phyloP scores from a whole-genome alignment of 2,888 invertebrate species.

The Teleiodes luculella region DNA sequence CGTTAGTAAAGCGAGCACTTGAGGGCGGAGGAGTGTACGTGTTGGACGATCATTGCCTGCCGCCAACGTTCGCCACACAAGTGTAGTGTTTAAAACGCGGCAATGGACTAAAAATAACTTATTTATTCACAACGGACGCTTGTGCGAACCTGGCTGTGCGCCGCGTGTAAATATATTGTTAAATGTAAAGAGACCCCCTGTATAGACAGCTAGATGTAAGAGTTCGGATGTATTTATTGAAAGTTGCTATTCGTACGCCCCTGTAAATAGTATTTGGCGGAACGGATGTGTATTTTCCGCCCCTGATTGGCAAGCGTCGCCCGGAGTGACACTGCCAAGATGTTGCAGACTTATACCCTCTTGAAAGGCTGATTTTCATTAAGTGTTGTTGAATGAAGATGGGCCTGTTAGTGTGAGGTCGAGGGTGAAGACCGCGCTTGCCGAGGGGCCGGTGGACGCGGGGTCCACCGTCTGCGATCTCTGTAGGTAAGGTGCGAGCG shows the following conservation, averaged over 20 bases:
- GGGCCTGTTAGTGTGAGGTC: constrained; percentile 7
- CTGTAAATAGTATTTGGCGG: constrained; percentile 68
- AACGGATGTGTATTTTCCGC: constrained; percentile 55
- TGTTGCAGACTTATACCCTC: constrained; percentile 3
- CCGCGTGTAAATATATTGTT: constrained; percentile 76
- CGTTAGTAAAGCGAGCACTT: constrained; percentile 83
- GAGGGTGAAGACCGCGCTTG: constrained; percentile 44
- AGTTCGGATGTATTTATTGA: constrained; percentile 74
- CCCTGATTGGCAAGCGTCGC: constrained; percentile 59
- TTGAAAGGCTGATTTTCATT: constrained; percentile 11
- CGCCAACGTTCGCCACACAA: constrained; percentile 87
- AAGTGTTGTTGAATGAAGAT: constrained; percentile 5
- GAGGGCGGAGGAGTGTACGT: constrained; percentile 84
- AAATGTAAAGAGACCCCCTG: constrained; percentile 74
- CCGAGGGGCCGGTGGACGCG: constrained; percentile 60
- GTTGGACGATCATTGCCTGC: constrained; percentile 86
- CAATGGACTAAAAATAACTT: constrained; percentile 55
- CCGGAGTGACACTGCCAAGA: constrained; percentile 23
- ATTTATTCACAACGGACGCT: constrained; percentile 73
- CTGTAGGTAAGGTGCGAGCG: constrained; percentile 61
- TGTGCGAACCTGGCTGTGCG: constrained; percentile 74
- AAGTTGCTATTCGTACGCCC: constrained; percentile 60
- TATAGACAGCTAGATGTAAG: constrained; percentile 75
- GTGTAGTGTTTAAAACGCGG: constrained; percentile 78
- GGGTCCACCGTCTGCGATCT: constrained; percentile 70